Percentiles rank a stretch among this genome's conserved stretches.
These are phyloP conservation scores for Ladona fulva DNA, from an alignment of 1,140 invertebrate genomes.

Conservation along the genomic window DNA sequence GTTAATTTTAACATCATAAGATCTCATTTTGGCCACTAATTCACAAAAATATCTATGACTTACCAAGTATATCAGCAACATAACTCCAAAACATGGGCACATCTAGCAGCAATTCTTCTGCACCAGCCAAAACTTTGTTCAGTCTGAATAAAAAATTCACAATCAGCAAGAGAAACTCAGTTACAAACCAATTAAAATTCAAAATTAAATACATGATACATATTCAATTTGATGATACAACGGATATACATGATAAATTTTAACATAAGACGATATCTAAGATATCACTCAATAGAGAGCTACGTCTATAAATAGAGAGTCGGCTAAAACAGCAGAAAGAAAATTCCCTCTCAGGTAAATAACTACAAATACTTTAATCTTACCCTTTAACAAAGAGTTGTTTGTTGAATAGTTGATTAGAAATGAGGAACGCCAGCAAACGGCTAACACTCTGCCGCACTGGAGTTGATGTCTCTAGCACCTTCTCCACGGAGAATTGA, in stretches of 20 bases:
- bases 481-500: slow-evolving; percentile 34
- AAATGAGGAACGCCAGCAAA: slow-evolving; percentile 36
- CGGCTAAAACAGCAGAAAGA: too few species aligned
- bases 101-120: slow-evolving; percentile 60
- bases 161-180: too few species aligned
- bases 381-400: slow-evolving; percentile 37
- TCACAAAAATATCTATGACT: slow-evolving; percentile 18
- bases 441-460: slow-evolving; percentile 35
- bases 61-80: slow-evolving; percentile 54
- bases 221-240: too few species aligned
- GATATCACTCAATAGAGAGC: slow-evolving; percentile 2
- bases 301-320: too few species aligned
- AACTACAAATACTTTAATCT: too few species aligned
- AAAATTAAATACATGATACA: too few species aligned
- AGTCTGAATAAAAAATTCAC: slow-evolving; percentile 38
- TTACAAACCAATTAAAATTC: too few species aligned
- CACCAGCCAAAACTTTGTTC: slow-evolving; percentile 42
- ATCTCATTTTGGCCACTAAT: too few species aligned
- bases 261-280: too few species aligned
- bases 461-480: slow-evolving; percentile 35
- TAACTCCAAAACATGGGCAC: slow-evolving; percentile 66
- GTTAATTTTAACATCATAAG: too few species aligned
- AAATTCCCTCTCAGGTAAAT: too few species aligned
- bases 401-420: slow-evolving; percentile 32
- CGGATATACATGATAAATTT: too few species aligned